Evolutionary conservation across 2,888 invertebrate genomes (phyloP).

Genomic region (Spisula solida): DNA sequence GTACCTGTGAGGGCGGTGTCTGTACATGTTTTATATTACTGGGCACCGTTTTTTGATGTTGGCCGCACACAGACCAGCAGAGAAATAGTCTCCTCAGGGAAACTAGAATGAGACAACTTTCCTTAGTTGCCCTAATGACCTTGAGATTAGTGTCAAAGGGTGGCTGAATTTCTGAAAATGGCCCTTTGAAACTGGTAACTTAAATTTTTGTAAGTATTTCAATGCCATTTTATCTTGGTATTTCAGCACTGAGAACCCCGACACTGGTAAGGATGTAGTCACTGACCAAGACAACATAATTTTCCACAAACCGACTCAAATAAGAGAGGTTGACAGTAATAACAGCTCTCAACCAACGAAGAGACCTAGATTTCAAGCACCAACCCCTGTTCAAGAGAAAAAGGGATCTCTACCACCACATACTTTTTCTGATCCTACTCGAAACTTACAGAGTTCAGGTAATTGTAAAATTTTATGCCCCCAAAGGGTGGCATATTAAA

Average conservation of each 20-base stretch:
- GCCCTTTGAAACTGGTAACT: too few species aligned
- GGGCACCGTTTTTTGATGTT: too few species aligned
- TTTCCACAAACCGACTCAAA: neutral
- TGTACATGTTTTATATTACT: too few species aligned
- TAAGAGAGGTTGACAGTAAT: neutral
- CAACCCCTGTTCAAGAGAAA: neutral
- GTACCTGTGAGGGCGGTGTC: too few species aligned
- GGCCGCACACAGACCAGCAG: too few species aligned
- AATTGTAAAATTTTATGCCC: neutral
- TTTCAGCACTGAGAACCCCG: neutral
- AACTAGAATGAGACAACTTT: too few species aligned
- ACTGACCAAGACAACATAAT: neutral
- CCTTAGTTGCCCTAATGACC: too few species aligned
- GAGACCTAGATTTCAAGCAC: slow-evolving; percentile 62
- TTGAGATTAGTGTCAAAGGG: too few species aligned
- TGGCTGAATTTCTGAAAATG: too few species aligned
- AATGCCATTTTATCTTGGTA: neutral
- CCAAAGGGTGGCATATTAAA: too few species aligned
- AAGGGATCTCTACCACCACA: neutral
- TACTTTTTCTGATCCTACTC: neutral
- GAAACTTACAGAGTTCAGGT: neutral
- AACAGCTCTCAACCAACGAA: slow-evolving; percentile 26
- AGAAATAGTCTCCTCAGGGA: too few species aligned
- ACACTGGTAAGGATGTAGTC: neutral
- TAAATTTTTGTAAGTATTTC: too few species aligned